Evolutionary conservation across 2,113 vertebrate species (phyloP).

Genomic region (Nestor notabilis): DNA sequence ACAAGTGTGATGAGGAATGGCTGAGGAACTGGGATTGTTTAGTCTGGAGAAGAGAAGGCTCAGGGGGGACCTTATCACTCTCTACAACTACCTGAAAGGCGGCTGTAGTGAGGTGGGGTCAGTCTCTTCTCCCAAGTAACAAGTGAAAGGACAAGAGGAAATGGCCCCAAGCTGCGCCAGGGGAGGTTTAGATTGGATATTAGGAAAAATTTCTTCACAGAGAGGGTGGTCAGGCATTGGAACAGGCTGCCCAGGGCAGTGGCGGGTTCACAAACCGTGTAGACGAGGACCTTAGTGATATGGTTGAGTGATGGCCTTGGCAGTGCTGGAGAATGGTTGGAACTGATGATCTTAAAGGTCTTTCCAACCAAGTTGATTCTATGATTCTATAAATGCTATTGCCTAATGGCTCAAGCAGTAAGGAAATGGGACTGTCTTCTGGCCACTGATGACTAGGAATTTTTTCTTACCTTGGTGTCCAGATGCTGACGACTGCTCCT

Average conservation of each 20-base stretch:
- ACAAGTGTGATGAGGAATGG: neutral
- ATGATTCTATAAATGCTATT: neutral
- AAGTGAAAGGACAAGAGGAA: neutral
- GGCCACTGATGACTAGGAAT: too few species aligned
- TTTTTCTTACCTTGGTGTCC: slow-evolving; percentile 25
- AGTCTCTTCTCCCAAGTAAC: neutral
- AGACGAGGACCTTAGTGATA: neutral
- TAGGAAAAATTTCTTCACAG: neutral
- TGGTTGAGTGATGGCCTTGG: neutral
- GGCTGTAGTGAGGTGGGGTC: neutral
- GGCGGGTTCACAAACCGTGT: neutral
- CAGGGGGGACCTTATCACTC: neutral
- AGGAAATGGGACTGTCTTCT: neutral
- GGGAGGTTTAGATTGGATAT: neutral
- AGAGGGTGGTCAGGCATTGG: neutral
- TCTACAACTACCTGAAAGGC: neutral
- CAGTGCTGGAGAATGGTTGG: neutral
- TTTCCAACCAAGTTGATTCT: neutral
- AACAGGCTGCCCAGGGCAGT: neutral
- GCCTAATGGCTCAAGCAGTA: neutral
- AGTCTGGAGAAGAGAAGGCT: neutral
- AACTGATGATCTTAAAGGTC: neutral
- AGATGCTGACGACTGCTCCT: neutral
- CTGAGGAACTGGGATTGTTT: neutral
- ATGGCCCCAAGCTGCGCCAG: neutral